These are phyloP conservation scores for Zootoca vivipara DNA, from an alignment of 2,113 vertebrate genomes.

Conservation along the genomic window DNA sequence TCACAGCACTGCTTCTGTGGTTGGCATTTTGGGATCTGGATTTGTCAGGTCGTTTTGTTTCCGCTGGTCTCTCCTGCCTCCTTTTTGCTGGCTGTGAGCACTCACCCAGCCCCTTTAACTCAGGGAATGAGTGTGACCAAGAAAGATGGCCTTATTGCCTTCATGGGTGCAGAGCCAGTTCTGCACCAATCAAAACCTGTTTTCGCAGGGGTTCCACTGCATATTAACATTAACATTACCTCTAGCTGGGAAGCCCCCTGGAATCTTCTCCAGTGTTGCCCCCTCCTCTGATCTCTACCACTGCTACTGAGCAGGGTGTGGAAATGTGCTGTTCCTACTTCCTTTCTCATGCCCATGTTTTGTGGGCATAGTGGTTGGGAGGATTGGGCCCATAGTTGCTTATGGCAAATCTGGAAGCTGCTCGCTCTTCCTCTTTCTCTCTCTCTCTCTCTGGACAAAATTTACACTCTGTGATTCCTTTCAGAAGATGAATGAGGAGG, in stretches of 20 bases:
- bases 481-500: no score
- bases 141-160: rapidly evolving
- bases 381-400: background rate
- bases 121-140: background rate
- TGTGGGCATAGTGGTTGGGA: background rate
- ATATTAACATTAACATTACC: no score
- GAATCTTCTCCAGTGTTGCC: background rate
- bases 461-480: no score
- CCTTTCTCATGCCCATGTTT: background rate
- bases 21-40: background rate
- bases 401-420: background rate
- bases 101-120: constrained; percentile 7
- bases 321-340: background rate
- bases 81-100: background rate
- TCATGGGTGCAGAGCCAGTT: background rate
- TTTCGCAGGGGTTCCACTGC: background rate
- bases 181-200: background rate
- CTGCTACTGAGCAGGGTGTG: background rate
- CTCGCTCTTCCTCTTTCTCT: background rate
- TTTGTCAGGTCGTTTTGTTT: background rate
- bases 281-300: background rate
- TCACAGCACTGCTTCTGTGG: background rate
- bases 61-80: background rate
- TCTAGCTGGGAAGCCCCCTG: background rate
- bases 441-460: background rate